phyloP scores from a whole-genome alignment of 2,113 vertebrate genomes.

The Paratilapia polleni region DNA sequence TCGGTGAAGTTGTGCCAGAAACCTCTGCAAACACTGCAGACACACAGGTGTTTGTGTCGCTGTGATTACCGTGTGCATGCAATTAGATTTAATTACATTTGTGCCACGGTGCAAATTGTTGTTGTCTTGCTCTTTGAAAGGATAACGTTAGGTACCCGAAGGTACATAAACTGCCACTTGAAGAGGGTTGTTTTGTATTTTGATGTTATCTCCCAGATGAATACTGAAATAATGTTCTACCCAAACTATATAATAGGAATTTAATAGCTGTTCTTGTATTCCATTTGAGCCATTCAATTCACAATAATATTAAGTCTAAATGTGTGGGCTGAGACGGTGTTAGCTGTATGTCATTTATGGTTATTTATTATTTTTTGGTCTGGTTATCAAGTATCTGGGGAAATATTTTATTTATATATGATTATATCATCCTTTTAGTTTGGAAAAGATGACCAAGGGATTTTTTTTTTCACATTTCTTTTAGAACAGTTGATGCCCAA shows the following conservation, averaged over 20 bases:
- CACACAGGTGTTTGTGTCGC: neutral
- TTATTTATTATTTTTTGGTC: neutral
- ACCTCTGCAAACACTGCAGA: neutral
- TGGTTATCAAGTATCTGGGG: neutral
- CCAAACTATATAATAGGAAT: neutral
- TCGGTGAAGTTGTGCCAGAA: neutral
- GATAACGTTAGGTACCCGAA: neutral
- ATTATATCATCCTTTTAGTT: neutral
- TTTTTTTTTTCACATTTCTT: neutral
- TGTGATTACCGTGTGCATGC: constrained; percentile 7
- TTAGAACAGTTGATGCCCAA: neutral
- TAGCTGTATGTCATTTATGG: neutral
- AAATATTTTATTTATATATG: neutral
- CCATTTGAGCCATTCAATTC: neutral
- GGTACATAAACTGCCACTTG: neutral
- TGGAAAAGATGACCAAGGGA: neutral
- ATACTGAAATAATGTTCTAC: neutral
- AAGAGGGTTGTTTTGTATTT: neutral
- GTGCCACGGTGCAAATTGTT: neutral
- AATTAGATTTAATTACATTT: constrained; percentile 22
- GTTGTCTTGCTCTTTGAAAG: neutral
- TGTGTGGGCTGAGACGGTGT: neutral
- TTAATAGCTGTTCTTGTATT: neutral
- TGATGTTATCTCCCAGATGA: neutral
- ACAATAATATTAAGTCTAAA: neutral